Conservation (phyloP, 2,888 invertebrate genomes). For the Sarcophaga rosellei region DNA sequence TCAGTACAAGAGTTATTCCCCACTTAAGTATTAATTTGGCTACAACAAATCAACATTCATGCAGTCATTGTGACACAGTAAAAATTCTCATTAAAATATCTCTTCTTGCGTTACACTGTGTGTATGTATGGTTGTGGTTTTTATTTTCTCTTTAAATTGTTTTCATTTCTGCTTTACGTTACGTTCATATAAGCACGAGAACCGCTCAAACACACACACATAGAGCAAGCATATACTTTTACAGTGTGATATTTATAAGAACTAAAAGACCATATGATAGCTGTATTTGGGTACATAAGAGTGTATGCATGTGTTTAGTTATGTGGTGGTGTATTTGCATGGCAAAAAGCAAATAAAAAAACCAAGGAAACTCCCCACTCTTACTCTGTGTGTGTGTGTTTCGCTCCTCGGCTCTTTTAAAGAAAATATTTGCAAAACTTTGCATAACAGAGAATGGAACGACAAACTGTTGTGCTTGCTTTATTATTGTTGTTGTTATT, state of each 20-base stretch:
- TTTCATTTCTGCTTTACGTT: neutral
- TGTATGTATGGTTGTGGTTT: neutral
- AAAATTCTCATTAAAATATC: no score
- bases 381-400: neutral
- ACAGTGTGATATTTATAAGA: no score
- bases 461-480: neutral
- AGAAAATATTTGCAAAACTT: neutral
- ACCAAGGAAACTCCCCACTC: neutral
- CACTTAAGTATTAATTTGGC: no score
- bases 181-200: neutral
- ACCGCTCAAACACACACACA: neutral
- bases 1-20: no score
- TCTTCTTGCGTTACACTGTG: conserved; percentile 20
- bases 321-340: no score
- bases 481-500: neutral
- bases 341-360: no score
- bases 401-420: no score
- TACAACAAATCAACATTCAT: neutral
- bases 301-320: no score
- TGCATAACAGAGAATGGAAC: neutral
- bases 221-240: no score
- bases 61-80: no score
- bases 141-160: neutral
- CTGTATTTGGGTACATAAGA: no score
- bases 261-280: no score